Evolutionary conservation across 1,140 invertebrate species (phyloP).

Genomic region (Anoplolepis gracilipes): DNA sequence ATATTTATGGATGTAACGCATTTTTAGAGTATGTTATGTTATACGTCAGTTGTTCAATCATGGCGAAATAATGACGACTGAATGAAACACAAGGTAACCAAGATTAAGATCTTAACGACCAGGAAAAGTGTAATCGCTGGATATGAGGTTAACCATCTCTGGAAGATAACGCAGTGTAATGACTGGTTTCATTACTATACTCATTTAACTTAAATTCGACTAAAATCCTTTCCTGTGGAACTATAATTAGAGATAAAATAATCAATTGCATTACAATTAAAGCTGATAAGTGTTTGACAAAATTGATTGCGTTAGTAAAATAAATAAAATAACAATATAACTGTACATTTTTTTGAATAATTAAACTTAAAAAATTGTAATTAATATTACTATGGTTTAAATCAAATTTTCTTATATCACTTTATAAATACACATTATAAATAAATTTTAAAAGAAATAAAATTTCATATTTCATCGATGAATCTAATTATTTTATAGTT

Average conservation of each 20-base stretch:
- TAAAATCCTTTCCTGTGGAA: background rate
- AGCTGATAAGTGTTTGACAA: background rate
- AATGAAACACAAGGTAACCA: background rate
- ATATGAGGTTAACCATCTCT: conserved; percentile 1
- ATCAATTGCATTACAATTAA: background rate
- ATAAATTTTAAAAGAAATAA: background rate
- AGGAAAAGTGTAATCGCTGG: background rate
- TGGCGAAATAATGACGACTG: background rate
- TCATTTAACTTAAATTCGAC: background rate
- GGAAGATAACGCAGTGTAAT: conserved; percentile 6
- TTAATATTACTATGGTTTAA: background rate
- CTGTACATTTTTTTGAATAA: background rate
- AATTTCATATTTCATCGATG: background rate
- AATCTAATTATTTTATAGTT: background rate
- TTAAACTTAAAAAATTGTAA: background rate
- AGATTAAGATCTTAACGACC: background rate
- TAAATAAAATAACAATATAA: background rate
- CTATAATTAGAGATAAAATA: background rate
- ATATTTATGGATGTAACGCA: background rate
- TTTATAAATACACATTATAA: no score
- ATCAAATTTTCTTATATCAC: background rate
- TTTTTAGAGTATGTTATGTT: background rate
- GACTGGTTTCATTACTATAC: background rate
- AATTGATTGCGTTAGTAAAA: background rate
- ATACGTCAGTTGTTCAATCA: background rate